Evolutionary conservation across 2,113 vertebrate genomes (phyloP).

Genomic region (Trinectes maculatus): DNA sequence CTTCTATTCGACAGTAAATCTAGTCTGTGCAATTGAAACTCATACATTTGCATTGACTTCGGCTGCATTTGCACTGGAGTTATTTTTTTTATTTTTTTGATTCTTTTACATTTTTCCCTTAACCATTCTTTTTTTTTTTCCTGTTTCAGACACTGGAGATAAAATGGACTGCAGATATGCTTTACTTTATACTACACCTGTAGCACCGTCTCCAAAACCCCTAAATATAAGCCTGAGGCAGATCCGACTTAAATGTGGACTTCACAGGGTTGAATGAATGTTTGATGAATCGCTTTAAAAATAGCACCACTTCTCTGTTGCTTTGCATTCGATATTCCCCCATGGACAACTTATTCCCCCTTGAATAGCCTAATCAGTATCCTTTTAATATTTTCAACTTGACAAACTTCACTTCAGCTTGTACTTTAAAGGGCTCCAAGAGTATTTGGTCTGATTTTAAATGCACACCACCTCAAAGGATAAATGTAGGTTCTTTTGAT

Average conservation of each 20-base stretch:
- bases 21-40: constrained; percentile 42
- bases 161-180: constrained; percentile 44
- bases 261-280: constrained; percentile 37
- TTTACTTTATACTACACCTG: constrained; percentile 27
- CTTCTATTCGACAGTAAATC: constrained; percentile 56
- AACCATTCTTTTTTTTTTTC: not conserved
- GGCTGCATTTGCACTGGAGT: constrained; percentile 14
- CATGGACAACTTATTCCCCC: constrained; percentile 39
- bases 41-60: constrained; percentile 42
- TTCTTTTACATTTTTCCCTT: not conserved
- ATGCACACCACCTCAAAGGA: constrained; percentile 9
- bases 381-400: constrained; percentile 36
- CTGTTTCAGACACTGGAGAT: constrained; percentile 17
- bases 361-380: constrained; percentile 32
- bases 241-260: constrained; percentile 46
- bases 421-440: constrained; percentile 4
- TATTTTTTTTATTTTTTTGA: not conserved
- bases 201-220: constrained; percentile 29
- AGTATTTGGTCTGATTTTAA: constrained; percentile 6
- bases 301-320: constrained; percentile 15
- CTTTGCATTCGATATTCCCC: constrained; percentile 48
- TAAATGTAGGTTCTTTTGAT: constrained; percentile 28
- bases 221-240: constrained; percentile 36
- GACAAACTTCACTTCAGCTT: constrained; percentile 5
- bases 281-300: constrained; percentile 53